These are phyloP conservation scores for Drosophila phalerata DNA, from an alignment of 2,888 invertebrate species.

Conservation along the genomic window DNA sequence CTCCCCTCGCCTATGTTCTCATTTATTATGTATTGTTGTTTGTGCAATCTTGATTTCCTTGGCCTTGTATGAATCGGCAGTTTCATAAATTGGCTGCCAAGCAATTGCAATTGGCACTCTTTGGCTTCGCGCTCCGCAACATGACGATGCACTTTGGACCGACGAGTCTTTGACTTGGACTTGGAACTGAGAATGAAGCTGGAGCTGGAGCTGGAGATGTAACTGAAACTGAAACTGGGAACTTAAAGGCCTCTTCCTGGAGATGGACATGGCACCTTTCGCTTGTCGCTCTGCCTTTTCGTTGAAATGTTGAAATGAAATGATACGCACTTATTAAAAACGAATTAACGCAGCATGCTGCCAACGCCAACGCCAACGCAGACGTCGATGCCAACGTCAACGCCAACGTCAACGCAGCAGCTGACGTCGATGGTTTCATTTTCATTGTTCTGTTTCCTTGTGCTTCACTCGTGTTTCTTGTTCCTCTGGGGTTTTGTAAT, in stretches of 20 bases:
- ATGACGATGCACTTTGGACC: constrained; percentile 68
- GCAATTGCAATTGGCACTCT: constrained; percentile 83
- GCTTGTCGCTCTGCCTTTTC: constrained; percentile 25
- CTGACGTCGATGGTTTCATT: constrained; percentile 52
- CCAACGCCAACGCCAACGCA: constrained; percentile 38
- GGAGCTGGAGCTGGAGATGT: background rate
- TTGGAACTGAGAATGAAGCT: constrained; percentile 52
- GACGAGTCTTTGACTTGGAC: constrained; percentile 42
- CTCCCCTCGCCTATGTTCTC: background rate
- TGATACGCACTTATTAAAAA: constrained; percentile 83
- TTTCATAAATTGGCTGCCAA: constrained; percentile 83
- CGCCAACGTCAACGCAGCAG: constrained; percentile 24
- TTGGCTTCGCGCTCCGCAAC: constrained; percentile 54
- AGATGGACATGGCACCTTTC: constrained; percentile 30
- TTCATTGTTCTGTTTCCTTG: constrained; percentile 58
- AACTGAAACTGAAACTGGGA: constrained; percentile 10
- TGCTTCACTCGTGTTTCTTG: constrained; percentile 32
- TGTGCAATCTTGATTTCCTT: constrained; percentile 79
- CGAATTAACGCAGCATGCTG: constrained; percentile 78
- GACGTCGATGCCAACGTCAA: constrained; percentile 7
- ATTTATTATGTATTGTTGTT: constrained; percentile 17
- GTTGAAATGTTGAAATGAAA: constrained; percentile 78
- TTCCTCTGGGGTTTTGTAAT: constrained; percentile 71
- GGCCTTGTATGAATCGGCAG: constrained; percentile 77
- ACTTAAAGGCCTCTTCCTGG: constrained; percentile 54